Evolutionary conservation across 2,113 vertebrate species (phyloP).

Genomic region (Carassius gibelio): DNA sequence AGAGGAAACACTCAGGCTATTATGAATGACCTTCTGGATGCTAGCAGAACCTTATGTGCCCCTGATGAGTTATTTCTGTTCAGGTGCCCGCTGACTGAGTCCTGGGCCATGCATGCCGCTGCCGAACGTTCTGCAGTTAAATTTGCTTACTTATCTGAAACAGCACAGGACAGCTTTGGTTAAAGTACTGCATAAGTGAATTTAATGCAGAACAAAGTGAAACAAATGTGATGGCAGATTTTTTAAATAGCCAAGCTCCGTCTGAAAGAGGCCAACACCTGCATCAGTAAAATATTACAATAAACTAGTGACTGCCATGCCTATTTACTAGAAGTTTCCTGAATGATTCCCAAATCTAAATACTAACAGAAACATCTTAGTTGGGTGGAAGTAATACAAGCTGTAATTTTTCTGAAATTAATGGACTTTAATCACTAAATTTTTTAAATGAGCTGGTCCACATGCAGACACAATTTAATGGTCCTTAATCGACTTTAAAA

Average conservation of each 20-base stretch:
- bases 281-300: slow-evolving; percentile 54
- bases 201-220: slow-evolving; percentile 48
- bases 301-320: slow-evolving; percentile 38
- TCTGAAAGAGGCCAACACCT: slow-evolving; percentile 52
- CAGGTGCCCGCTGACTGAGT: slow-evolving; percentile 6
- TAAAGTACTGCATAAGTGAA: slow-evolving; percentile 57
- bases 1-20: slow-evolving; percentile 8
- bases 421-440: slow-evolving; percentile 69
- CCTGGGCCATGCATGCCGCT: slow-evolving; percentile 21
- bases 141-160: slow-evolving; percentile 52
- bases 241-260: slow-evolving; percentile 52
- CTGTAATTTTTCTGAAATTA: slow-evolving; percentile 39
- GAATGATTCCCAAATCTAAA: not conserved
- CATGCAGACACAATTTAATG: slow-evolving; percentile 67
- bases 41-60: slow-evolving; percentile 4
- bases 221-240: slow-evolving; percentile 54
- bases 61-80: slow-evolving; percentile 27
- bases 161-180: slow-evolving; percentile 27
- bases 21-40: slow-evolving; percentile 23
- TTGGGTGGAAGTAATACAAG: slow-evolving; percentile 18
- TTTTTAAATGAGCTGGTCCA: slow-evolving; percentile 67
- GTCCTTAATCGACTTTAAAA: slow-evolving; percentile 74
- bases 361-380: slow-evolving; percentile 15
- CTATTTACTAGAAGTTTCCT: not conserved
- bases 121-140: slow-evolving; percentile 49